These are phyloP conservation scores for Nothobranchius kuhntae DNA, from an alignment of 2,113 vertebrate genomes.

Conservation along the genomic window DNA sequence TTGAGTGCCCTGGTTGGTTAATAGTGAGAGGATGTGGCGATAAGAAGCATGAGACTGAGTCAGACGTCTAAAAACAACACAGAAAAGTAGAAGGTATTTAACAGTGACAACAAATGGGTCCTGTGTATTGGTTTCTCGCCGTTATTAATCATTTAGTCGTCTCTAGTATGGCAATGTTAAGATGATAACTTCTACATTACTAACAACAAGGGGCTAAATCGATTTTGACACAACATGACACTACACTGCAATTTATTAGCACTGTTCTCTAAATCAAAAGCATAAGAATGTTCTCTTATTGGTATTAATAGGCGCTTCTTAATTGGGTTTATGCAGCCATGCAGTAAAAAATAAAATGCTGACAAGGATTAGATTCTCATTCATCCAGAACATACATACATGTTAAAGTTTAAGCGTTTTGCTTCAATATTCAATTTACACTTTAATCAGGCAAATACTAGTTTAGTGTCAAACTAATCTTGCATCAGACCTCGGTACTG, in stretches of 20 bases:
- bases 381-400: not conserved
- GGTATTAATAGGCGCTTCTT: too few relatives aligned
- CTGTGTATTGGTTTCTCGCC: conserved; percentile 36
- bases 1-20: not conserved
- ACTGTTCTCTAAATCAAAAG: too few relatives aligned
- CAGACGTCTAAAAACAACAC: conserved; percentile 20
- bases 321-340: too few relatives aligned
- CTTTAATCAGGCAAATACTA: too few relatives aligned
- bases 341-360: too few relatives aligned
- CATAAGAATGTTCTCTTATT: too few relatives aligned
- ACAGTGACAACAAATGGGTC: conserved; percentile 14
- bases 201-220: not conserved
- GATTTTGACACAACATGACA: too few relatives aligned
- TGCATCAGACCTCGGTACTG: not conserved
- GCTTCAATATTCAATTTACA: not conserved
- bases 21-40: conserved; percentile 33
- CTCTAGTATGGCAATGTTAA: not conserved
- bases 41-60: conserved; percentile 25
- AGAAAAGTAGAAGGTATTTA: conserved; percentile 11
- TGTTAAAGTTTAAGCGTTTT: not conserved
- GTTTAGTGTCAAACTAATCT: not conserved
- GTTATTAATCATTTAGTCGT: conserved; percentile 33
- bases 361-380: too few relatives aligned
- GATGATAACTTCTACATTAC: conserved; percentile 9
- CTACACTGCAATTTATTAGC: too few relatives aligned